These are phyloP conservation scores for Colossoma macropomum DNA, from an alignment of 2,113 vertebrate genomes.

Conservation along the genomic window DNA sequence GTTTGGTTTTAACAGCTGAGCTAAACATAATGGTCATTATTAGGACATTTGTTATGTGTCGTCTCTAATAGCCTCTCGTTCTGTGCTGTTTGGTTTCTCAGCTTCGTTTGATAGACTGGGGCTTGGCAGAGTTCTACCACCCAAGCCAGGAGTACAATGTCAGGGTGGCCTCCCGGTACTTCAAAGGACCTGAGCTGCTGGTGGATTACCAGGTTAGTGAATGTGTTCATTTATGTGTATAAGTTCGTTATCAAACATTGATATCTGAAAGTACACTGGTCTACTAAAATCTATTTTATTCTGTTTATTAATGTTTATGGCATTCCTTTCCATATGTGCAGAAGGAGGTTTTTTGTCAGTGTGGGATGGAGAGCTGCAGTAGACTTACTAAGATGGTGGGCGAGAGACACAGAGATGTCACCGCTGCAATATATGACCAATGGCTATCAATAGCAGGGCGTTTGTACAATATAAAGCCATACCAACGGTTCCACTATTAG, in stretches of 20 bases:
- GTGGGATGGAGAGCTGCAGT: not conserved
- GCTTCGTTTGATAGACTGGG: constrained; percentile 76
- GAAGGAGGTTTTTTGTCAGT: not conserved
- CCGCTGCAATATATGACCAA: not conserved
- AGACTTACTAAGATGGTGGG: not conserved
- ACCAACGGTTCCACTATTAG: not conserved
- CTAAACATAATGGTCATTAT: no score
- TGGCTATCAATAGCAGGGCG: not conserved
- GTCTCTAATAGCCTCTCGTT: not conserved
- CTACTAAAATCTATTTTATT: no score
- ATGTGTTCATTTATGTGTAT: not conserved
- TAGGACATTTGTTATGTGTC: no score
- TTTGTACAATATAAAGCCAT: not conserved
- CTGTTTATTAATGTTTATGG: not conserved
- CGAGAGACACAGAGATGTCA: not conserved
- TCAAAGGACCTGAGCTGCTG: constrained; percentile 73
- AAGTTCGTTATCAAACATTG: not conserved
- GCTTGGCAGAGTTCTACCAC: constrained; percentile 73
- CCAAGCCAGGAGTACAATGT: constrained; percentile 75
- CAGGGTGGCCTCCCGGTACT: constrained; percentile 72
- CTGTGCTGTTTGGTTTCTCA: constrained; percentile 35
- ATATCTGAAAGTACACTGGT: not conserved
- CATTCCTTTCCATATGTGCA: not conserved
- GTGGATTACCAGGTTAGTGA: constrained; percentile 71
- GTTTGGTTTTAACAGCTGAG: no score